Evolutionary conservation across 2,113 vertebrate species (phyloP), one percentile per base, ranked within the genome.

Genomic region (Hystrix cristata): DNA sequence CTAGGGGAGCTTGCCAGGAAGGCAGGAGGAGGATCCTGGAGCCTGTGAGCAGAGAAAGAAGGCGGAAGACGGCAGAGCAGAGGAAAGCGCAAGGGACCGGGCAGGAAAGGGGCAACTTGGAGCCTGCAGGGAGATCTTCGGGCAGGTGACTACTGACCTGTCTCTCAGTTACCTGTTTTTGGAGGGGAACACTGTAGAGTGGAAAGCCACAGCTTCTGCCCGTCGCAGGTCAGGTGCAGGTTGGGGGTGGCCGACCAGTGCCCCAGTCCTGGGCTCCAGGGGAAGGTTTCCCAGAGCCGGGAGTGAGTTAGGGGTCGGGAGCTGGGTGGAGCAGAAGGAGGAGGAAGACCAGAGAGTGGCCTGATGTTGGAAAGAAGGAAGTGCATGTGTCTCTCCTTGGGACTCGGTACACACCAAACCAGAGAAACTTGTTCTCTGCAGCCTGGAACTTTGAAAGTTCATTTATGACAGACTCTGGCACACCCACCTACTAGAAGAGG

Each of bases 381-480:
- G 48, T 67, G 9, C 19, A 0, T 29, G 34, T 86, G 71, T 60
- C 59, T 93, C 38, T 31, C 31, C 87, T 86, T 11, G 80, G 95
- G 65, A 93, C 91, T 84, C 72, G 43, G 94, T 81, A 97, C 96
- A 89, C 71, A 95, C 55, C 87, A 90, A 98, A 98, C 97, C 96
- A 95, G 97, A 98, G 97, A 83, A 98, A 97, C 97, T 98, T 83
- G 98, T 98, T 98, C 96, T 97, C 48, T 57, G 57, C 51, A 79
- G 86, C 67, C 67, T 65, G 85, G 43, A 90, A 96, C 83, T 88
- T 91, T 81, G 92, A 86, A 90, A 95, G 94, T 92, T 88, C 81
- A 82, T 87, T 85, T 83, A 27, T 67, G 92, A 96, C 90, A 92
- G 91, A 84, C 31, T 34, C 55, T 85, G 96, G 96, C 97, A 95